Base-by-base conservation (phyloP, 2,888 invertebrate genomes). In the Philaethria dido region DNA sequence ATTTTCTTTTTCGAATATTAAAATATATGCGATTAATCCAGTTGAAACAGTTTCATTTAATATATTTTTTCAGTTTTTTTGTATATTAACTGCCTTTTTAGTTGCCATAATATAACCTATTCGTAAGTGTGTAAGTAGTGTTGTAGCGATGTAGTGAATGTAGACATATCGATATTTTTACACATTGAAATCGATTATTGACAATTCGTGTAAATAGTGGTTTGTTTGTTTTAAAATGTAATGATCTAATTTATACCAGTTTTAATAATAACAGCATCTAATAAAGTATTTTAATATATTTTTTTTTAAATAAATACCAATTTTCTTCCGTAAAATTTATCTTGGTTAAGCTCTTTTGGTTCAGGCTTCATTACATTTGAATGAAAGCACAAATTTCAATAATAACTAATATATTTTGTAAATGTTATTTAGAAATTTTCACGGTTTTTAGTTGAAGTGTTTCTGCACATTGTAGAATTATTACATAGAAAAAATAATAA, bases 131-230 rank as follows among this genome's bases (percentile, higher is more conserved):
- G 25, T 39, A 25, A 62, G 16, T 66, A 61, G 69, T 48, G 22
- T 63, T 60, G 52, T 69, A 63, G 66, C 8, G 39, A 47, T 57
- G 62, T 62, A 48, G 54, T 48, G 60, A 69, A 66, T 62, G 64
- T 61, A 66, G 63, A 69, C 69, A 69, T 69, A 69, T 66, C 69
- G 63, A 50, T 69, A 54, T 33, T 62, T 55, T 69, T 69, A 42
- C 48, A 60, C 55, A 48, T 59, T 22, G 61, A 13, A 48, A 61
- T 22, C 61, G 48, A 25, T 57, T 57, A 57, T 57, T 42, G n/a
- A 22, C n/a, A n/a, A 39, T 55, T 20, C 25, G 25, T 57, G 42
- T 57, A 57, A 42, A 57, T 57, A 25, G 2, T 22, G 57, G 39
- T 57, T 57, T 57, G 55, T 57, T 42, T 57, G 6, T 3, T 39